Evolutionary conservation across 1,140 invertebrate genomes (phyloP), one percentile per base, ranked within the genome.

Genomic region (Metaphire vulgaris): DNA sequence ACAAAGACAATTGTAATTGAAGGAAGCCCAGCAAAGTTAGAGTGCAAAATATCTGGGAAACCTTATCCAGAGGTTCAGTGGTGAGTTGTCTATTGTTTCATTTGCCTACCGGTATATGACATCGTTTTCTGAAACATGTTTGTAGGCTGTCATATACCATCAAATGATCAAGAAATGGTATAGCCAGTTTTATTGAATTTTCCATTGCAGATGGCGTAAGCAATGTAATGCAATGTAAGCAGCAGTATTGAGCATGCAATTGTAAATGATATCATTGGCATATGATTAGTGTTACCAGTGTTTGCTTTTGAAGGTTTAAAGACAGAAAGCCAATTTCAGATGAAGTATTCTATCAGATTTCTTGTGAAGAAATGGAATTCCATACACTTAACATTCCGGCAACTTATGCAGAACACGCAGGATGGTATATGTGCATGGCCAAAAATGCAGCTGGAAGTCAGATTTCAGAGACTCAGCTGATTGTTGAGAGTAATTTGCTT

Each of bases 401-500:
- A 31, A 79, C 81, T 0, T 81, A 82, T 64, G 91, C 91, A 82
- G 92, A 93, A 82, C 97, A 99, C 85, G 95, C 95, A 80, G 97
- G 97, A 75, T 94, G 95, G 87, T 99, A 98, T 89, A 91, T 96
- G 85, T 99, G 96, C 89, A 97, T 98, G 86, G 97, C 97, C 78
- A 94, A 96, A 88, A 99, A 99, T 90, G 90, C 92, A 85, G 94
- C 92, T 86, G 97, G 97, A 0, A 82, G 81, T n/a, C 78, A 79
- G 14, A 75, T 79, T 2, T 81, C 82, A 28, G 84, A 85, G 77
- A 80, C 82, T 30, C 80, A 75, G 33, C 77, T 85, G 67, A 73
- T 79, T 75, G 83, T 85, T 34, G 81, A 84, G 75, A 80, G 83
- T 84, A 80, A 79, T n/a, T n/a, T n/a, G n/a, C n/a, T n/a, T n/a